A percentile compares a stretch with the other conserved stretches of the same genome.
These are phyloP conservation scores for Corythaeola cristata DNA, from an alignment of 2,113 vertebrate species.

Conservation along the genomic window DNA sequence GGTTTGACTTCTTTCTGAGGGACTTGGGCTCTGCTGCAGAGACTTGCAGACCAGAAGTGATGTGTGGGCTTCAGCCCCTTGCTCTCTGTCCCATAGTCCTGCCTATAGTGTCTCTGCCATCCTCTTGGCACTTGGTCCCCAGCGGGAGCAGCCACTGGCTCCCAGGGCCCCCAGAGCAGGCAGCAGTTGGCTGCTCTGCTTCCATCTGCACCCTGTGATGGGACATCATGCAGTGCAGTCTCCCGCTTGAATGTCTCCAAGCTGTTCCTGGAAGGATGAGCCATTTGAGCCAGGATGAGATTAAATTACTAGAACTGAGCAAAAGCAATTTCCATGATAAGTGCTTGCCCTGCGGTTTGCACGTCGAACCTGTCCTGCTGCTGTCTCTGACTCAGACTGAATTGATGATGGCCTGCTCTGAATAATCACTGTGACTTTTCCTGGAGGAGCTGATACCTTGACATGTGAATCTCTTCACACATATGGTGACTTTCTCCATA, in stretches of 20 bases:
- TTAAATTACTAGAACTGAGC: neutral
- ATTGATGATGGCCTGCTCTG: neutral
- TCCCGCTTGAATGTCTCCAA: neutral
- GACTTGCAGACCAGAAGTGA: neutral
- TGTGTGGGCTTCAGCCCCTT: neutral
- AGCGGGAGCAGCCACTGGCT: accelerated
- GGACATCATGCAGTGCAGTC: neutral
- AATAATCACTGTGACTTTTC: neutral
- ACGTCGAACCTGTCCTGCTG: neutral
- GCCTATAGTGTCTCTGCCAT: neutral
- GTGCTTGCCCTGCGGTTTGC: neutral
- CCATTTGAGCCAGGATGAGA: slow-evolving; percentile 19
- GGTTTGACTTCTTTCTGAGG: neutral
- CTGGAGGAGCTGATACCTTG: neutral
- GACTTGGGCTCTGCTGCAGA: neutral
- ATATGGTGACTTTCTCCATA: neutral
- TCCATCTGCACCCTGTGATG: accelerated
- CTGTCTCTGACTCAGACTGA: neutral
- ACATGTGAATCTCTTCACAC: neutral
- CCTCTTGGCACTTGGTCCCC: neutral
- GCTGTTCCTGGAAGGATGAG: slow-evolving; percentile 47
- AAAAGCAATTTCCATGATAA: neutral
- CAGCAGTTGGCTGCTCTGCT: neutral
- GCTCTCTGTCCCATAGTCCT: neutral
- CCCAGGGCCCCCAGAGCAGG: neutral